Base-by-base conservation (phyloP, 2,113 vertebrate species). In the Vombatus ursinus region DNA sequence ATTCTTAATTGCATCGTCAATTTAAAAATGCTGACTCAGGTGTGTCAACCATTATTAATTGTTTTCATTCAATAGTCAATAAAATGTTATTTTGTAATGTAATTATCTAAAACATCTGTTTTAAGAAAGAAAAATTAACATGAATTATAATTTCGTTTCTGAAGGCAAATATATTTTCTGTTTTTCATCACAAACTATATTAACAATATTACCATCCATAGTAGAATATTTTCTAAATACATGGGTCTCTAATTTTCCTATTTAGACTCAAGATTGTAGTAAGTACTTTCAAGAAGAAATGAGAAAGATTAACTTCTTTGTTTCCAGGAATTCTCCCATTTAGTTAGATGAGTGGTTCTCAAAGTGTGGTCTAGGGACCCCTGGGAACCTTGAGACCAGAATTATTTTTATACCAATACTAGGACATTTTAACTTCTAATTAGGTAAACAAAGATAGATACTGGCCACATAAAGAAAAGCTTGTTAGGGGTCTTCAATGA, bases 71-170 rank as follows among this genome's bases (percentile, higher is more conserved):
- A 61, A 84, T 94, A 94, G 97, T 95, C 28, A 97, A 92, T 91
- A 94, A 96, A 98, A 91, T 24, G 89, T 52, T 94, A 95, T 93
- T 3, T 93, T 96, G 91, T 96, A 96, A 96, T 92, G 84, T 44
- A 96, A 96, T 95, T 95, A 95, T 53, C 94, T 54, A 96, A 94
- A 97, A 94, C 92, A 97, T n/a, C 97, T 96, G 93, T 96, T 96
- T 96, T 48, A 44, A 97, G 95, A 94, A 96, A 96, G 93, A 97
- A 94, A 97, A 97, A 93, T 52, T 94, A 94, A 95, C 68, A 84
- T 95, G 77, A 93, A 92, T 96, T 97, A 97, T 96, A 95, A 98
- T 97, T 97, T 94, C 47, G 94, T 92, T 97, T 90, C 96, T 96
- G 84, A 98, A 96, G 95, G 94, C 94, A 96, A 97, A 96, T 94